phyloP scores from a whole-genome alignment of 2,113 vertebrate genomes.

The Pteronura brasiliensis region DNA sequence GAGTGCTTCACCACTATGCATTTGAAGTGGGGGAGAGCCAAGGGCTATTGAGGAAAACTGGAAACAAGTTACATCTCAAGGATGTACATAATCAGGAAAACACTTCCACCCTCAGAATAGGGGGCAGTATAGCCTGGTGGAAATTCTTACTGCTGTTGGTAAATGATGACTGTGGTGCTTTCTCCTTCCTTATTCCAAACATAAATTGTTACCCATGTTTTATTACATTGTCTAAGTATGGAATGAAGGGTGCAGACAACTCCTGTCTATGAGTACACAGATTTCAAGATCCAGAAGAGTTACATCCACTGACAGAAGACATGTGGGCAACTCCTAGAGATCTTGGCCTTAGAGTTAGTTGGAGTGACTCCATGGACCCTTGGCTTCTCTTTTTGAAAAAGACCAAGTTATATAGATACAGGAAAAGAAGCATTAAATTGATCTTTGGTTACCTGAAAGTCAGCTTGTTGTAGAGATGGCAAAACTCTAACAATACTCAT shows the following conservation, averaged over 20 bases:
- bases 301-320: neutral
- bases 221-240: neutral
- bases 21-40: neutral
- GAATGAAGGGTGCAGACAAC: neutral
- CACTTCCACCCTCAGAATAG: neutral
- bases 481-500: neutral
- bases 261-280: neutral
- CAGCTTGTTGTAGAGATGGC: neutral
- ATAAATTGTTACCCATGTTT: neutral
- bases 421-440: neutral
- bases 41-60: neutral
- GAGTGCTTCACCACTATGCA: neutral
- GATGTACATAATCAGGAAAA: neutral
- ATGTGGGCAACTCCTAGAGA: neutral
- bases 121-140: neutral
- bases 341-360: neutral
- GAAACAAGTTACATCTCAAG: neutral
- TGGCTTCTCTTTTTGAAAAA: neutral
- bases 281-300: neutral
- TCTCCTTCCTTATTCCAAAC: neutral
- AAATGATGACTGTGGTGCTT: neutral
- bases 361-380: neutral
- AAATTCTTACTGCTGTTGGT: neutral
- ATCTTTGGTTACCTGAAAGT: neutral
- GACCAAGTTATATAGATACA: neutral